Evolutionary conservation across 2,888 invertebrate genomes (phyloP), one percentile per base, ranked within the genome.

Genomic region (Epirrita christyi): DNA sequence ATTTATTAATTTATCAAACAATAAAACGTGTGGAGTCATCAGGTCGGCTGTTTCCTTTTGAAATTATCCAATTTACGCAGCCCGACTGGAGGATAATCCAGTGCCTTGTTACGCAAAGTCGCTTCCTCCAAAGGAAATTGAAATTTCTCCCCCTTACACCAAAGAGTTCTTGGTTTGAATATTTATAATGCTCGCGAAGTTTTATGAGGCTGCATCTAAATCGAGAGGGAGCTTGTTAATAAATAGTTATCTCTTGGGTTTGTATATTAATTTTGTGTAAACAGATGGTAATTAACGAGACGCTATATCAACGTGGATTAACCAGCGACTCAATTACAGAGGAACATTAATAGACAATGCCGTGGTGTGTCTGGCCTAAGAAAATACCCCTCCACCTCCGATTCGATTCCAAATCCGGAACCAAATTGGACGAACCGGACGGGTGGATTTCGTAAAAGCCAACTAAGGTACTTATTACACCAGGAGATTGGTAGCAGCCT

Each of bases 151-250:
- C 47, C 38, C 56, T 59, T 61, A 66, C 52, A 65, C 42, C 49
- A 55, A 63, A 64, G 59, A 68, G 61, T 59, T 64, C 53, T 54
- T 34, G 52, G 40, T 63, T 63, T 71, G 67, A 21, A 21, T 71
- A 71, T 73, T 69, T 73, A 68, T 67, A 67, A 67, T 67, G 61
- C 59, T 65, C 47, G 58, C 59, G 55, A 72, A 70, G 66, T 70
- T 70, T 68, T 69, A 67, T 67, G 68, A 69, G 46, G 63, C 64
- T 64, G 65, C 53, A 59, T 60, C 63, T 67, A 69, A 64, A 66
- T 72, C 58, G 41, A 57, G n/a, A n/a, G n/a, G 61, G 49, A 64
- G 61, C 61, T 63, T 56, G 59, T 64, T 70, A 70, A 58, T 66
- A 64, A 70, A 58, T 66, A 63, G 61, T 69, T 65, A 60, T 34